Evolutionary conservation across 2,888 invertebrate species (phyloP), one percentile per base, ranked within the genome.

Genomic region (Nomada lathburiana): DNA sequence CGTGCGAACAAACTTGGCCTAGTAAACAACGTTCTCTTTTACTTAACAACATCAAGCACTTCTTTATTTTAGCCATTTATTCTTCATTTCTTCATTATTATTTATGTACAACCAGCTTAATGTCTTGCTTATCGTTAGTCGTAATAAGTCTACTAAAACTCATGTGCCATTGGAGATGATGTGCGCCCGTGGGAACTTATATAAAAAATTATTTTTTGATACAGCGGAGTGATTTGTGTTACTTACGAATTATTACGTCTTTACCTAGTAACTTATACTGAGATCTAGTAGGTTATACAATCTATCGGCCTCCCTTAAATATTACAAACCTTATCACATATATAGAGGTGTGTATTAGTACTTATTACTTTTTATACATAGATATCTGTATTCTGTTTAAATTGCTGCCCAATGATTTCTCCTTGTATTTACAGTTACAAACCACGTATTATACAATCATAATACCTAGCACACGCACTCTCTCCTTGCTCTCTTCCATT

Each of bases 121-220:
- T 86, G 78, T 80, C 84, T 84, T 71, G 83, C 71, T 16, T 80
- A 89, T 89, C 80, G 83, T 89, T 89, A 90, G 75, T 86, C 82
- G 89, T 92, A 89, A 84, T 90, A 91, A 90, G 87, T 91, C 86
- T 87, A 83, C 90, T 89, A 90, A 89, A 88, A 89, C 87, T 90
- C 85, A 87, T 92, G 91, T 93, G 93, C 92, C 90, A 90, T 92
- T 92, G 92, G 89, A 93, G 90, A 92, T 92, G 91, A 91, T 93
- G 93, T 93, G 93, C 92, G 93, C 90, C 89, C 89, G 89, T 92
- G 90, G 90, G 89, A 92, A 93, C 92, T 93, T 91, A 93, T 92
- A 93, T 91, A 93, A 92, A 93, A 93, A 93, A 93, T 93, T 92
- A 92, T 82, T 90, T 91, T 90, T 93, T 91, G 88, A 91, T 92